Evolutionary conservation across 2,113 vertebrate genomes (phyloP), one percentile per base, ranked within the genome.

Genomic region (Alexandromys fortis): DNA sequence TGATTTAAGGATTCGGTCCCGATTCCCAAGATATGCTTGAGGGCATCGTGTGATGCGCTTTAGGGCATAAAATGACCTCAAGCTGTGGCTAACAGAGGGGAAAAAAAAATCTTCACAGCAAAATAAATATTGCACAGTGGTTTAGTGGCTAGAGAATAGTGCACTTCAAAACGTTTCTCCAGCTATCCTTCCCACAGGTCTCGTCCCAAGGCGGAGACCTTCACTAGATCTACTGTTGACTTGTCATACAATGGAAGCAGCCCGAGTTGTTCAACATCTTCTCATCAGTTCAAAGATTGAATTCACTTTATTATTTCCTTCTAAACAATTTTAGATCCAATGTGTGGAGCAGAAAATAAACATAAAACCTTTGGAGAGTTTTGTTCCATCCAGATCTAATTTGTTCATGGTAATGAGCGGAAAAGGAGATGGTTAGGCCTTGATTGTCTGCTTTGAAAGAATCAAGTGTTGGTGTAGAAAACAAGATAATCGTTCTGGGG

Each of bases 1-100:
- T 92, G 86, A 96, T 94, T 96, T 97, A 97, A 97, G 97, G 94
- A 96, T 95, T 96, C 96, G 91, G 81, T 97, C 95, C 90, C 91
- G 92, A 94, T 96, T 96, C 92, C 83, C 45, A 93, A 93, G 92
- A 94, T 96, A 93, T 76, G 89, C 90, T 97, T 79, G 93, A 96
- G 63, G 88, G 83, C 78, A 86, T 92, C 16, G 72, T 68, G 58
- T 95, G 94, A 93, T 97, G 92, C 88, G 91, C 89, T 97, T 96
- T 86, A 86, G 94, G 97, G 92, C 92, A 94, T 91, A 90, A 95
- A 97, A 94, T 94, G 55, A 96, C 90, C 96, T 97, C 86, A 92
- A 68, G 49, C 86, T 96, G 88, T 47, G 73, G 22, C n/a, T 70
- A 75, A 42, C 49, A 58, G 61, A 65, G 58, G 70, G 33, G 45